phyloP scores from a whole-genome alignment of 1,140 invertebrate genomes.

The Dinoponera quadriceps region DNA sequence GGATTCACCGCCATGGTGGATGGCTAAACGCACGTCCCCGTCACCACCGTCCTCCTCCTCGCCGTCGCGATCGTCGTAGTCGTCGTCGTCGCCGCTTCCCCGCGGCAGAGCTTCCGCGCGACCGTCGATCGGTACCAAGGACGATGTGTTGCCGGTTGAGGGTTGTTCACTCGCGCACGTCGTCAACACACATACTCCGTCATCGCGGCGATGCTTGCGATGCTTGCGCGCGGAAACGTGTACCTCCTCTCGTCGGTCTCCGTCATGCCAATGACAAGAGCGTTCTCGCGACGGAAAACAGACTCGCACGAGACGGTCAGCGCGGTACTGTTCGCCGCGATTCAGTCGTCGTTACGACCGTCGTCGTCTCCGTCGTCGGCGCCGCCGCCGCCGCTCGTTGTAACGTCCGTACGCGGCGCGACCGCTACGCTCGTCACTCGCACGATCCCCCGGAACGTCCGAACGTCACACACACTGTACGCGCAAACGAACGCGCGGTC shows the following conservation, averaged over 20 bases:
- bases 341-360: slow-evolving; percentile 39
- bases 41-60: slow-evolving; percentile 22
- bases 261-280: slow-evolving; percentile 49
- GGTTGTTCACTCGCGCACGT: slow-evolving; percentile 64
- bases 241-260: slow-evolving; percentile 63
- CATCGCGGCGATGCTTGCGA: slow-evolving; percentile 31
- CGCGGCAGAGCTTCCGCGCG: not conserved
- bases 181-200: slow-evolving; percentile 60
- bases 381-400: not conserved
- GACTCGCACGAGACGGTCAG: not conserved
- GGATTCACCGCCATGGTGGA: slow-evolving; percentile 84
- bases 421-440: not conserved
- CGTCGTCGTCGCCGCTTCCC: slow-evolving; percentile 20
- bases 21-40: slow-evolving; percentile 48
- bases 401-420: slow-evolving; percentile 23
- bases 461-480: not conserved
- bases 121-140: slow-evolving; percentile 48
- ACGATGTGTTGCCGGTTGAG: slow-evolving; percentile 63
- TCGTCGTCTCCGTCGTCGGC: not conserved
- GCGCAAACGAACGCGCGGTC: not conserved
- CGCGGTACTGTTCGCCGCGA: slow-evolving; percentile 13
- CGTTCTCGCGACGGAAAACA: not conserved
- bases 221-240: slow-evolving; percentile 22
- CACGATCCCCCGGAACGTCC: not conserved
- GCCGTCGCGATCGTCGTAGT: not conserved